Base-by-base conservation (phyloP, 92 coral and sea anemone genomes). In the Parazoanthus atlanticus region DNA sequence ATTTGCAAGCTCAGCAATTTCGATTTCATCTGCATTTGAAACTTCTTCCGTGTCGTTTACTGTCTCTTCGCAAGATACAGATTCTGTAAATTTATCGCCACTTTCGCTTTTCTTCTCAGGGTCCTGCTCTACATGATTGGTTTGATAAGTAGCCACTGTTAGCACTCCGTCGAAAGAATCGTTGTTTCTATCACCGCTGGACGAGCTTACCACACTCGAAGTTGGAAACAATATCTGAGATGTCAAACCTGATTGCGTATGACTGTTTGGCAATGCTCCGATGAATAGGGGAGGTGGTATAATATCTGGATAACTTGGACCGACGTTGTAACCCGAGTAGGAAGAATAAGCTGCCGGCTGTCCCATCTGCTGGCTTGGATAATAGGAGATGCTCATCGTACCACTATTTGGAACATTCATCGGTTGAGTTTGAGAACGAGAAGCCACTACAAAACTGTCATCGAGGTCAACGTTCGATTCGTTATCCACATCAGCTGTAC, bases 1-100 rank as follows among this genome's bases (percentile, higher is more conserved):
- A 65, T 80, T 56, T 54, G 84, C 70, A 1, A 80, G 46, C 43
- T 80, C 69, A 54, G 43, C 49, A 17, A 75, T 75, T 75, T 75
- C 79, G 4, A 75, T 36, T 36, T 75, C 79, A 75, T 34, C 79
- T 36, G 8, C 79, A 4, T 7, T 19, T 12, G 49, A 40, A 34
- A 13, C 40, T 8, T 75, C 79, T 40, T 34, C 79, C 46, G 49
- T 23, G 19, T 2, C 30, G 9, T 4, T 75, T 23, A 16, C 43
- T 34, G 40, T 75, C 49, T 75, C 46, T 36, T 75, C 49, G 8
- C 17, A 6, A 34, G 79, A 23, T 23, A 36, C 21, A 31, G 46
- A 33, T 36, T 75, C 46, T 75, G 12, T 11, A 33, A 1, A 29
- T 16, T 69, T 69, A 5, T 7, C 47, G 5, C 19, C 25, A 31